Evolutionary conservation across 1,140 invertebrate species (phyloP).

Genomic region (Linepithema humile): DNA sequence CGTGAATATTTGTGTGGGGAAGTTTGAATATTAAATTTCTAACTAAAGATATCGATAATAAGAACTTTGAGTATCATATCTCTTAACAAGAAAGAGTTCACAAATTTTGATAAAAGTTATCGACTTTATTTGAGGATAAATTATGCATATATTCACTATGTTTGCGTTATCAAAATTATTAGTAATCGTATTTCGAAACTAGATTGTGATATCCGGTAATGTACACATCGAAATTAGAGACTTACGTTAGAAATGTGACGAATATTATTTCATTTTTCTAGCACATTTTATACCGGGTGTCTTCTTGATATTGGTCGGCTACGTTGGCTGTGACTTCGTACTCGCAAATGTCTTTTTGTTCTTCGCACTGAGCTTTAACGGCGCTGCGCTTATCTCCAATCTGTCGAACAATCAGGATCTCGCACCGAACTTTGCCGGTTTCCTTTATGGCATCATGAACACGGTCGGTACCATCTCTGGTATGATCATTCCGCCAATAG

Average conservation of each 20-base stretch:
- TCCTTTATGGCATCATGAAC: conserved; percentile 90
- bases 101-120: too few species aligned
- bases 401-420: conserved; percentile 93
- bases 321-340: conserved; percentile 87
- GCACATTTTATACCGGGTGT: conserved; percentile 89
- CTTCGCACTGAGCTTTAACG: conserved; percentile 91
- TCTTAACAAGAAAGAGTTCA: too few species aligned
- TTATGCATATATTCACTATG: too few species aligned
- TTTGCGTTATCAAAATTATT: too few species aligned
- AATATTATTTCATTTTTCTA: conserved; percentile 74
- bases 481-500: conserved; percentile 86
- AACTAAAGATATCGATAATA: too few species aligned
- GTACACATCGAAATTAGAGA: too few species aligned
- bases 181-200: too few species aligned
- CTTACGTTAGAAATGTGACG: not conserved
- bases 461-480: conserved; percentile 87
- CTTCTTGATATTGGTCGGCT: conserved; percentile 87
- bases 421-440: conserved; percentile 91
- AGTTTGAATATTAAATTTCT: too few species aligned
- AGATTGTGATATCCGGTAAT: too few species aligned
- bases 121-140: too few species aligned
- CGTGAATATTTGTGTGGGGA: too few species aligned
- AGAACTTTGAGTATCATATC: too few species aligned
- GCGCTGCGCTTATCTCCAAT: conserved; percentile 91
- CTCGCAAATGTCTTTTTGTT: conserved; percentile 88